A percentile compares a stretch with the other conserved stretches of the same genome.
Evolutionary conservation across 2,113 vertebrate genomes (phyloP).

Genomic region (Cranoglanis bouderius): DNA sequence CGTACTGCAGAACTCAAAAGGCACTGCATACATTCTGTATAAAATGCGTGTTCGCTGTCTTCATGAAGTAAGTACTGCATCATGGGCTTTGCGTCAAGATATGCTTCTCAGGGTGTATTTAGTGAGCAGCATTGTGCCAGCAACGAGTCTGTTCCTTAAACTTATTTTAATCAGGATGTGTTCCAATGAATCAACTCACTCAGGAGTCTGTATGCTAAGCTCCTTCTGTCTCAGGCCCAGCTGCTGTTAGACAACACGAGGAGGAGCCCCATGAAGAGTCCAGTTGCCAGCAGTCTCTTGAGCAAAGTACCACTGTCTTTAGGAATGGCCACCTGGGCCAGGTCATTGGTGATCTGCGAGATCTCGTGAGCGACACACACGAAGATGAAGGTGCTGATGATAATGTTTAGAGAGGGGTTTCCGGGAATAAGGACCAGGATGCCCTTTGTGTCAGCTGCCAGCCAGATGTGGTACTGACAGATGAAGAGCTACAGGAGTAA

Average conservation of each 20-base stretch:
- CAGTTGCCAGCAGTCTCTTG: constrained; percentile 79
- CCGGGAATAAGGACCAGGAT: constrained; percentile 95
- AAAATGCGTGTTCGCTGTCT: constrained; percentile 25
- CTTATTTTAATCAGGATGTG: background rate
- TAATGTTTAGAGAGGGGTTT: constrained; percentile 87
- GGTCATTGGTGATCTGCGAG: constrained; percentile 93
- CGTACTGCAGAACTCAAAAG: background rate
- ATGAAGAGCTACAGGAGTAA: constrained; percentile 87
- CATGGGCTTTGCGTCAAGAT: background rate
- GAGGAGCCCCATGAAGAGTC: constrained; percentile 74
- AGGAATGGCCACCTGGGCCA: constrained; percentile 91
- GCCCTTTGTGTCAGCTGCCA: constrained; percentile 94
- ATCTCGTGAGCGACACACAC: constrained; percentile 97
- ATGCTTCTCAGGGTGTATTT: background rate
- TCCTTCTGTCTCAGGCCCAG: constrained; percentile 53
- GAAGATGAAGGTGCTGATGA: constrained; percentile 97
- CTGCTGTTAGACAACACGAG: constrained; percentile 73
- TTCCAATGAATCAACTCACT: background rate
- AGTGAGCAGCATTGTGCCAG: background rate
- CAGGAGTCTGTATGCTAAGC: background rate
- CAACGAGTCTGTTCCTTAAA: background rate
- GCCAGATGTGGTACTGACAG: constrained; percentile 98
- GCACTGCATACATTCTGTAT: background rate
- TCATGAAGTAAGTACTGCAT: constrained; percentile 6
- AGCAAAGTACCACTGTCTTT: constrained; percentile 87